A percentile compares a stretch with the other conserved stretches of the same genome.
phyloP scores from a whole-genome alignment of 2,888 invertebrate genomes.

The Ceratothoa steindachneri region DNA sequence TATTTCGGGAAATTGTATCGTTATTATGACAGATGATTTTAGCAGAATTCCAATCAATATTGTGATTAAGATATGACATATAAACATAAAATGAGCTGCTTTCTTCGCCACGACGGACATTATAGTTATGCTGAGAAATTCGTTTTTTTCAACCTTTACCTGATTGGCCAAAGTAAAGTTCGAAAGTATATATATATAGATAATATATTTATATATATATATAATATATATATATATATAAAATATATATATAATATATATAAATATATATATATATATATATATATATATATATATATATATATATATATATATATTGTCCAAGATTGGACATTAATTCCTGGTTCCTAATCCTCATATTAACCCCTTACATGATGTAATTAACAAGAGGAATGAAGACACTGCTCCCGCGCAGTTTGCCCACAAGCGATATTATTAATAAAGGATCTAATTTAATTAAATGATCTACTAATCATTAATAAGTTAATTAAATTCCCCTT shows the following conservation, averaged over 20 bases:
- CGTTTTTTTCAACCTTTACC: no score
- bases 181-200: no score
- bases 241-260: neutral
- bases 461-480: constrained; percentile 10
- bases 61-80: no score
- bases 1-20: no score
- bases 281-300: constrained; percentile 9
- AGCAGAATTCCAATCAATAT: no score
- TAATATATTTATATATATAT: no score
- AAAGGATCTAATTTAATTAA: constrained; percentile 15
- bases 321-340: neutral
- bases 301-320: constrained; percentile 11
- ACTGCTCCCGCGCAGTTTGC: neutral
- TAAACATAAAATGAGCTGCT: no score
- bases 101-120: no score
- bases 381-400: constrained; percentile 8
- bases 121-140: no score
- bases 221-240: neutral
- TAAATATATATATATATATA: neutral
- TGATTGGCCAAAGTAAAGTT: no score
- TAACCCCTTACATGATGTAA: constrained; percentile 12
- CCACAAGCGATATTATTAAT: constrained; percentile 13
- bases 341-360: constrained; percentile 1
- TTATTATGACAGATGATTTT: no score
- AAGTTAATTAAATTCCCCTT: constrained; percentile 13